Evolutionary conservation across 2,888 invertebrate genomes (phyloP), one percentile per base, ranked within the genome.

Genomic region (Mayetiola destructor): DNA sequence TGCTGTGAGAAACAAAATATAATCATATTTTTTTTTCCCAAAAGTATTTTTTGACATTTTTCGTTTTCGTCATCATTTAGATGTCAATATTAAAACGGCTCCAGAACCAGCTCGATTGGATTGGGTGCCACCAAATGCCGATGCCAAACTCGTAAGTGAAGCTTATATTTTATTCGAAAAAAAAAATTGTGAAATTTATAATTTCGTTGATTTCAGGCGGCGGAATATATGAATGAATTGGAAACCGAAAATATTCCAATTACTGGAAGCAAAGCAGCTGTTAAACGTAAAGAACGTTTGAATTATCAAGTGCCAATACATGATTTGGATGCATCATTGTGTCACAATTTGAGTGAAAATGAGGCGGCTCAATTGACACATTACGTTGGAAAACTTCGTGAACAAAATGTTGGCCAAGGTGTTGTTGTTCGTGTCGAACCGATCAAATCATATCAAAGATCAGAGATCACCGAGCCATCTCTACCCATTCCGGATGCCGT

Each of bases 221-320:
- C 77, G 0, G 80, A 80, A 64, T 80, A 80, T 64, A 79, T 80
- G 79, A 78, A 78, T 21, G 79, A 79, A 63, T 69, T 88, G 65
- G 88, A 88, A 1, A 73, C 80, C 0, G 77, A 80, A 59, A 77
- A 85, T 65, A 79, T 89, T 54, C 91, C 91, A 1, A 82, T 91
- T 39, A 82, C 81, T 55, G 90, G 90, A 0, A 85, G 88, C 40
- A 79, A 78, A 60, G 91, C 89, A 30, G 90, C 90, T 1, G 78
- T 80, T 55, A 78, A 81, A 62, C 77, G 92, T 18, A 85, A 86
- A 62, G 85, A 87, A 58, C 82, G 88, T 64, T 75, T 92, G 5
- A 85, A 89, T 64, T 85, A 85, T 60, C 91, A 92, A 73, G 77
- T 91, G 58, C 90, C 90, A 12, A 78, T 85, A 1, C 89, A 90